A percentile compares a stretch with the other conserved stretches of the same genome.
phyloP scores from a whole-genome alignment of 2,113 vertebrate species.

The Euleptes europaea region DNA sequence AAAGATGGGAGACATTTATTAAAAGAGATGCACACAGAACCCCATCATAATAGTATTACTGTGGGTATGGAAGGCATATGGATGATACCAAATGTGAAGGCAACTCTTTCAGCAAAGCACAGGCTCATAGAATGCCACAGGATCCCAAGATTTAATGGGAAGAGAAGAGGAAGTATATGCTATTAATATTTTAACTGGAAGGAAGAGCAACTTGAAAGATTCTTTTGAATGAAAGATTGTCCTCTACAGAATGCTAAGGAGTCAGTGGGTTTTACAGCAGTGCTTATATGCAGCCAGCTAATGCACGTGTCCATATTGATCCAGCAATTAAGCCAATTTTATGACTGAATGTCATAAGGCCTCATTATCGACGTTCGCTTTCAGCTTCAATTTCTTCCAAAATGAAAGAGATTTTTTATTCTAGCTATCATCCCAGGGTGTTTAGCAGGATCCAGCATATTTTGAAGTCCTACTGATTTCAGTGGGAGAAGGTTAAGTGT shows the following conservation, averaged over 20 bases:
- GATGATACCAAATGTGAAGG: neutral
- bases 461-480: neutral
- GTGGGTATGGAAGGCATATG: neutral
- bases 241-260: neutral
- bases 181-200: constrained; percentile 14
- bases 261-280: neutral
- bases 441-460: neutral
- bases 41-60: neutral
- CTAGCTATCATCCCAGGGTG: neutral
- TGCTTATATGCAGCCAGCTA: neutral
- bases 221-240: neutral
- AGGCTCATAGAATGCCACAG: neutral
- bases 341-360: neutral
- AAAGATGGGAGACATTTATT: neutral
- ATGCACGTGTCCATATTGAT: constrained; percentile 2
- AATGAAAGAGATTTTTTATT: neutral
- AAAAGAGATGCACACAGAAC: neutral
- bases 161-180: neutral
- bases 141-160: neutral
- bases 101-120: neutral
- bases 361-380: constrained; percentile 15
- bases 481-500: neutral
- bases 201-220: neutral
- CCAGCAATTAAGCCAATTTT: constrained; percentile 22
- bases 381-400: neutral